phyloP scores from a whole-genome alignment of 2,888 invertebrate species.

The Acheta domesticus region DNA sequence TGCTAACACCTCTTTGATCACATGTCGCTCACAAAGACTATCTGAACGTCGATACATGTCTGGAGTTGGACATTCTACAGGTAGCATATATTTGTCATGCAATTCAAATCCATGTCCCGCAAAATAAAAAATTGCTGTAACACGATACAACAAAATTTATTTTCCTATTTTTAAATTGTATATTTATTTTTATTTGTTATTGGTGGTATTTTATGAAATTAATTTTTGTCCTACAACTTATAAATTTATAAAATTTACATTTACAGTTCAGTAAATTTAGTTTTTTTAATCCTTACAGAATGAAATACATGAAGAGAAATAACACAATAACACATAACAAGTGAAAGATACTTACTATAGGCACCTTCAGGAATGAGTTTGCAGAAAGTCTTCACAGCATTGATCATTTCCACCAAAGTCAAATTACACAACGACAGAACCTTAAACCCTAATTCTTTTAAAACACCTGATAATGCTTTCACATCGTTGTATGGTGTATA shows the following conservation, averaged over 20 bases:
- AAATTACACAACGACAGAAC: constrained; percentile 45
- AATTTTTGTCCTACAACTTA: too few species aligned
- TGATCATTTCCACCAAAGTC: constrained; percentile 44
- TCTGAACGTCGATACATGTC: constrained; percentile 46
- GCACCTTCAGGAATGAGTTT: constrained; percentile 43
- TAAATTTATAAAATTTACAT: too few species aligned
- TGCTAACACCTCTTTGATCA: constrained; percentile 49
- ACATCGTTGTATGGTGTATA: constrained; percentile 45
- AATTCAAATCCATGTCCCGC: constrained; percentile 57
- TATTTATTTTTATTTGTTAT: too few species aligned
- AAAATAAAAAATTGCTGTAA: constrained; percentile 49
- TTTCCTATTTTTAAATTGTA: too few species aligned
- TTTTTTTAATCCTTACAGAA: neutral
- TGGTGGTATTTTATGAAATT: too few species aligned
- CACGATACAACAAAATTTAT: too few species aligned
- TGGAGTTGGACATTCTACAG: constrained; percentile 51
- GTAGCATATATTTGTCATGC: constrained; percentile 53
- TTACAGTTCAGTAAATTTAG: too few species aligned
- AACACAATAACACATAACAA: neutral
- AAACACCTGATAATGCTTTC: constrained; percentile 41
- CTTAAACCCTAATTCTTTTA: constrained; percentile 44
- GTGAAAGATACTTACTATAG: constrained; percentile 43
- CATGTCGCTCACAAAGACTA: constrained; percentile 52
- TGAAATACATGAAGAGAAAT: neutral
- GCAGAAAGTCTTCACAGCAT: constrained; percentile 44